These are phyloP conservation scores for Thymelicus acteon DNA, from an alignment of 2,888 invertebrate genomes.

Conservation along the genomic window DNA sequence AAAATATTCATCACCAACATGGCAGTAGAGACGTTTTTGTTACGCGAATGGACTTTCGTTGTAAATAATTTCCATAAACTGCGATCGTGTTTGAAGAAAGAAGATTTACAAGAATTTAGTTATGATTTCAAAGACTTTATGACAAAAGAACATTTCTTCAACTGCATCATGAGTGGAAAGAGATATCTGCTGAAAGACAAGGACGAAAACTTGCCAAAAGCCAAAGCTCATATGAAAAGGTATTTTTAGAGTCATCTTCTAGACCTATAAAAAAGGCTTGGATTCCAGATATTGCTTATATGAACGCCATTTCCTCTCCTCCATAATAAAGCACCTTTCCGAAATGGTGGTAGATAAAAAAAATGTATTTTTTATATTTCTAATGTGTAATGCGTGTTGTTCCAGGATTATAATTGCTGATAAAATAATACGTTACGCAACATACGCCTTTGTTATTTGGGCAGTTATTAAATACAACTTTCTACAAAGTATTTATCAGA, in stretches of 20 bases:
- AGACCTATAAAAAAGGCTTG: too few relatives aligned
- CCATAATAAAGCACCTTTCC: too few relatives aligned
- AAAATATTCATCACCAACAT: neutral
- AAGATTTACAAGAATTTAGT: slow-evolving; percentile 83
- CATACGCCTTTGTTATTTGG: neutral
- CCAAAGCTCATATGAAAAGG: slow-evolving; percentile 2
- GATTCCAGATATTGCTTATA: too few relatives aligned
- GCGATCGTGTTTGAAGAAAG: slow-evolving; percentile 72
- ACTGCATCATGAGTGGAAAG: slow-evolving; percentile 64
- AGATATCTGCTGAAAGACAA: slow-evolving; percentile 88
- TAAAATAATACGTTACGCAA: neutral
- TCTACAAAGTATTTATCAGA: neutral
- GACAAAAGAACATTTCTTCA: slow-evolving; percentile 73
- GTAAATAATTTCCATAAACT: slow-evolving; percentile 25
- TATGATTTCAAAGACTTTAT: slow-evolving; percentile 81
- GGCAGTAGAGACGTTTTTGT: neutral
- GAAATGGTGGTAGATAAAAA: neutral
- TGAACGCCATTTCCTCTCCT: too few relatives aligned
- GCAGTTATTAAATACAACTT: neutral
- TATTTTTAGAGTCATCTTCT: neutral
- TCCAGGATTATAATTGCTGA: slow-evolving; percentile 1
- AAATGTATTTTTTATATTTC: neutral
- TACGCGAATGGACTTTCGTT: neutral
- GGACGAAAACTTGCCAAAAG: slow-evolving; percentile 57
- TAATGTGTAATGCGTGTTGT: neutral